Evolutionary conservation across 2,113 vertebrate genomes (phyloP).

Genomic region (Rhynchomys soricoides): DNA sequence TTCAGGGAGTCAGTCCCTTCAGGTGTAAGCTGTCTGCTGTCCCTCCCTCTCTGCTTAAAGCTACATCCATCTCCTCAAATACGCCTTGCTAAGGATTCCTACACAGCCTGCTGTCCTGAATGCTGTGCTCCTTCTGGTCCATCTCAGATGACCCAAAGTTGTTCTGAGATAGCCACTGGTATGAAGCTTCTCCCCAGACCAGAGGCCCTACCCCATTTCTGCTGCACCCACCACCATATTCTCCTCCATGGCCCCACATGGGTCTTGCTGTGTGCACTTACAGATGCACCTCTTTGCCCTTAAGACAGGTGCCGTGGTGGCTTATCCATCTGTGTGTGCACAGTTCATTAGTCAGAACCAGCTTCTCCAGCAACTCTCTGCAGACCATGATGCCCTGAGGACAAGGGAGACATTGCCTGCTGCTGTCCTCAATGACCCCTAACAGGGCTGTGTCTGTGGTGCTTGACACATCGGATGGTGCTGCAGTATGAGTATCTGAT

Average conservation of each 20-base stretch:
- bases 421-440: fast-evolving
- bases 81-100: fast-evolving
- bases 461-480: neutral
- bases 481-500: neutral
- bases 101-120: neutral
- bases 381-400: neutral
- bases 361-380: neutral
- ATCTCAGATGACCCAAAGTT: neutral
- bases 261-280: neutral
- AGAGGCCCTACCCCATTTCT: neutral
- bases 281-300: neutral
- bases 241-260: neutral
- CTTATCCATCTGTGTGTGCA: neutral
- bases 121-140: neutral
- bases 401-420: neutral
- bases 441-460: too few species aligned
- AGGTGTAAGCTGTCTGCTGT: neutral
- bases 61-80: neutral
- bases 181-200: neutral
- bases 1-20: neutral
- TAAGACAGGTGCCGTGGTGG: too few species aligned
- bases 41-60: neutral
- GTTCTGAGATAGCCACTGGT: neutral
- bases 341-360: neutral
- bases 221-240: neutral